Evolutionary conservation across 2,888 invertebrate genomes (phyloP).

Genomic region (Parnassius apollo): DNA sequence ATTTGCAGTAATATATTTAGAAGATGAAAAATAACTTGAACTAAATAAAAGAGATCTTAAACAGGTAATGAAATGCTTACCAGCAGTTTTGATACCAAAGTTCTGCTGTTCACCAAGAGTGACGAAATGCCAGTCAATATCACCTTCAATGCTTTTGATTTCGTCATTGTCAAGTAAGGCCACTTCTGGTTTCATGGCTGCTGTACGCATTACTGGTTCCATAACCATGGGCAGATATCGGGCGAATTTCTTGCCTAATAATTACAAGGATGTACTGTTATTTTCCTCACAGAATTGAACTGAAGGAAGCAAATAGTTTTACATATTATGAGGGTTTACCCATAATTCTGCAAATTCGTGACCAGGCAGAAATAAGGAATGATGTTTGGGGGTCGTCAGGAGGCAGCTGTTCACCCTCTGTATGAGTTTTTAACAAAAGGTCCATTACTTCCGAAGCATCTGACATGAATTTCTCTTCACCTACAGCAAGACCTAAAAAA

Average conservation of each 20-base stretch:
- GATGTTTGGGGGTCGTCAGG: constrained; percentile 98
- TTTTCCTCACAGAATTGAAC: background rate
- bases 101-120: constrained; percentile 96
- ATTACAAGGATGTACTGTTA: constrained; percentile 19
- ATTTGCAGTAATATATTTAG: too few species aligned
- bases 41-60: background rate
- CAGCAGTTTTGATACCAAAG: constrained; percentile 96
- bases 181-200: constrained; percentile 96
- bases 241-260: constrained; percentile 88
- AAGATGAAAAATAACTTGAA: too few species aligned
- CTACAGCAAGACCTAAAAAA: constrained; percentile 84
- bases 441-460: constrained; percentile 99
- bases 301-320: background rate
- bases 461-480: constrained; percentile 90
- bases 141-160: constrained; percentile 90
- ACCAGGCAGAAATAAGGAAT: constrained; percentile 99
- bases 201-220: constrained; percentile 95
- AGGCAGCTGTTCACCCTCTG: constrained; percentile 89
- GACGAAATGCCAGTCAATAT: constrained; percentile 96
- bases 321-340: constrained; percentile 43
- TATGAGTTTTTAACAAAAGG: constrained; percentile 93
- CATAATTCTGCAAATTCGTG: constrained; percentile 97
- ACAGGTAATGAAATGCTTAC: constrained; percentile 46
- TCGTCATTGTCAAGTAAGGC: constrained; percentile 93
- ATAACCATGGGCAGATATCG: constrained; percentile 97